phyloP scores from a whole-genome alignment of 2,113 vertebrate genomes.

The Excalfactoria chinensis region DNA sequence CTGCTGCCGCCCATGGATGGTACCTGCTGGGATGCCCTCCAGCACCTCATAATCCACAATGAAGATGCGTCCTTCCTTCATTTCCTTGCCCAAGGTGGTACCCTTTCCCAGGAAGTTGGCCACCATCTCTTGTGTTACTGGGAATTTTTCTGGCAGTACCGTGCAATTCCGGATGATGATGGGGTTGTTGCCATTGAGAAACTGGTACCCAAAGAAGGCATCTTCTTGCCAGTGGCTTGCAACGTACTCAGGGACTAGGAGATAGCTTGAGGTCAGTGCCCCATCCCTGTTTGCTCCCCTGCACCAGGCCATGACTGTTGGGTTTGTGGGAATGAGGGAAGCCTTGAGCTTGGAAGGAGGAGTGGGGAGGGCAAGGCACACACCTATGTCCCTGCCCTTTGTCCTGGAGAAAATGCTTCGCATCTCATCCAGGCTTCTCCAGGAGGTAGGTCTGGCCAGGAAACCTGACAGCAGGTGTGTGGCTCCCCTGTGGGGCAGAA shows the following conservation, averaged over 20 bases:
- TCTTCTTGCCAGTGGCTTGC: slow-evolving; percentile 83
- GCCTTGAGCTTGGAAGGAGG: too few species aligned
- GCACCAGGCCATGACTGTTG: too few species aligned
- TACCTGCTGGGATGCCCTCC: slow-evolving; percentile 64
- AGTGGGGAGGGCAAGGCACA: not conserved
- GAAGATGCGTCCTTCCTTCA: slow-evolving; percentile 84
- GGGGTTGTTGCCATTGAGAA: slow-evolving; percentile 86
- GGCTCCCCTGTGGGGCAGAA: not conserved
- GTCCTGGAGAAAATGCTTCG: not conserved
- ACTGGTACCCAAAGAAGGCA: slow-evolving; percentile 85
- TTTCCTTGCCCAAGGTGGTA: slow-evolving; percentile 79
- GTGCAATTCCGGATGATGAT: slow-evolving; percentile 68
- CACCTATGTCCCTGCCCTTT: not conserved
- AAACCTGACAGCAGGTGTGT: not conserved
- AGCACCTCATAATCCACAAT: slow-evolving; percentile 80
- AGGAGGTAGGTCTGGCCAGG: not conserved
- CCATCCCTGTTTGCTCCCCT: not conserved
- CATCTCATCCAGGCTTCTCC: not conserved
- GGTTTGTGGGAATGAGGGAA: not conserved
- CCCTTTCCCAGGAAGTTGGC: slow-evolving; percentile 74
- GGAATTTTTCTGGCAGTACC: slow-evolving; percentile 79
- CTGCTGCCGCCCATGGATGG: slow-evolving; percentile 75
- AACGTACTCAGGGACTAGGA: slow-evolving; percentile 72
- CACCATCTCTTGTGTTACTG: slow-evolving; percentile 82
- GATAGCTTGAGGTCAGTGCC: not conserved